phyloP scores from a whole-genome alignment of 53 echinoderm and acorn worm genomes.

The Temnopleurus reevesii region DNA sequence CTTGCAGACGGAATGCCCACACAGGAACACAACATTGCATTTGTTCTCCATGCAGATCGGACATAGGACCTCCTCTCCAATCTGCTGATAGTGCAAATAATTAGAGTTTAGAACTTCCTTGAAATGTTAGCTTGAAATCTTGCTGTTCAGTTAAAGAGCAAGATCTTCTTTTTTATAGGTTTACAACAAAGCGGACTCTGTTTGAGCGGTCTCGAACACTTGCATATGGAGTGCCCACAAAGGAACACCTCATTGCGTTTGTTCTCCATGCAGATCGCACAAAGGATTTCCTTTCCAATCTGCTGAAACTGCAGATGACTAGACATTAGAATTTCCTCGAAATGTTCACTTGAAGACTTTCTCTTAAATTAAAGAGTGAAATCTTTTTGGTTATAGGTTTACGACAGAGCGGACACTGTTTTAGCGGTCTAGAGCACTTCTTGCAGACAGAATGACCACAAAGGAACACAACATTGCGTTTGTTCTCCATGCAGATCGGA shows the following conservation, averaged over 20 bases:
- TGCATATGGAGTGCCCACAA: no score
- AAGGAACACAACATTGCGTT: constrained; percentile 79
- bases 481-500: constrained; percentile 95
- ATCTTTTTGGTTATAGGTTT: constrained; percentile 86
- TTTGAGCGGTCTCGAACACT: no score
- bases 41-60: not conserved
- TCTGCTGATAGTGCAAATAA: not conserved
- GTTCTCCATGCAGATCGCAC: no score
- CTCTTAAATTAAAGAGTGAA: constrained; percentile 51
- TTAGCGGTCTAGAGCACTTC: constrained; percentile 75
- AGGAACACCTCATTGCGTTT: no score
- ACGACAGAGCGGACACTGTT: constrained; percentile 79
- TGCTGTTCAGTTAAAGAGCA: constrained; percentile 41
- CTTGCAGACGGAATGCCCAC: constrained; percentile 74
- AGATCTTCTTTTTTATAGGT: constrained; percentile 50
- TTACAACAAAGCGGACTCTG: not conserved
- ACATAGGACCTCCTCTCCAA: not conserved
- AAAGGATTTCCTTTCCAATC: no score
- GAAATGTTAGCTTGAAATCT: not conserved
- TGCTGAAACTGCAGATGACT: no score
- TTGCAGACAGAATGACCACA: constrained; percentile 92
- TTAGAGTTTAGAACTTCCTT: not conserved
- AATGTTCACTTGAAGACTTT: no score
- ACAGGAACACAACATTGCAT: not conserved
- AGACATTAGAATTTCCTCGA: not conserved